Evolutionary conservation across 1,140 invertebrate species (phyloP), one percentile per base, ranked within the genome.

Genomic region (Arctopsyche grandis): DNA sequence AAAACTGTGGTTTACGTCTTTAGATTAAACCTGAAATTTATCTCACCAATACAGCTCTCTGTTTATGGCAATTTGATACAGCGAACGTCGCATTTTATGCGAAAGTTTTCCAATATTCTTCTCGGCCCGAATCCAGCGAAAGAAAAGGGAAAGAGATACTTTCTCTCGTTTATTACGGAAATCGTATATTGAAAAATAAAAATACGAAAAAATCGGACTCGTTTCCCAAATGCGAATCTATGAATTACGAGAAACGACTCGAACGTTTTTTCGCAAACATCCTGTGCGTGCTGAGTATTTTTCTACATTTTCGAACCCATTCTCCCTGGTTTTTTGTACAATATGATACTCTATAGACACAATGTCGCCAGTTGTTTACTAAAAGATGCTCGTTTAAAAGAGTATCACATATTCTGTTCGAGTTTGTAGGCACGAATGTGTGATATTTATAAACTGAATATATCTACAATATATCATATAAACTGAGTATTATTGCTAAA

Each of bases 341-440:
- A 44, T 43, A 43, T 77, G 9, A 46, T 29, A 21, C 43, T 69
- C 69, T 69, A 24, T 69, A 78, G 77, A 78, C 77, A 71, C 14
- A 10, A 5, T 78, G 77, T 71, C 77, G 77, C 77, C 77, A 22
- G 5, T 21, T 38, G 21, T 71, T 70, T 66, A 56, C 44, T 66
- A 21, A 10, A 46, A 21, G 9, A 48, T 16, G 21, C 29, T 70
- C 69, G 16, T 43, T 70, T 70, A 24, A 16, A 29, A 29, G 14
- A 16, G 46, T 73, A 21, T 16, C 22, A n/a, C 43, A 52, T 16
- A 46, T 9, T 21, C 9, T 12, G 24, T 12, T 52, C 16, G 48
- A 1, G 12, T 52, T n/a, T 14, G 1, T 52, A n/a, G 1, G n/a
- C n/a, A n/a, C n/a, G 48, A 5, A 14, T 52, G 12, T 52, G 48